Base-by-base conservation (phyloP, 2,888 invertebrate genomes). In the Phoronis australis region DNA sequence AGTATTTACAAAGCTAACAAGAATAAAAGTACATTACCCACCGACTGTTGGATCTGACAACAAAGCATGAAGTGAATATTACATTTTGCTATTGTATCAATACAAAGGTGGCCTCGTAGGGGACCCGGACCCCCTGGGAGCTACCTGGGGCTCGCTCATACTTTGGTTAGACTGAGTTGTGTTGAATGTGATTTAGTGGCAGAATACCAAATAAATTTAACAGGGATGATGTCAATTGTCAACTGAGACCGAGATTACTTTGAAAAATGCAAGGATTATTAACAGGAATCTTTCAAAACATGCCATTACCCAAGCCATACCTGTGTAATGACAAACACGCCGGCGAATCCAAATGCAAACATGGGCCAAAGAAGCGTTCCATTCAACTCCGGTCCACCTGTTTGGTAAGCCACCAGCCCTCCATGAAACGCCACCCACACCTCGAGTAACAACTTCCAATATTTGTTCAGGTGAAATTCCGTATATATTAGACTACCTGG, bases 311-410 rank as follows among this genome's bases (percentile, higher is more conserved):
- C n/a, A 21, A 4, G 3, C 27, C 48, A 22, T 37, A 53, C 54
- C 51, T 52, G 51, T 21, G 55, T 53, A n/a, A 55, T 21, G 20
- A 48, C 38, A 20, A 53, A 41, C 9, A 50, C 26, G 6, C 47
- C 25, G n/a, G 46, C 25, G 38, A 53, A 52, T 3, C 58, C 58
- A 43, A 60, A 59, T 20, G 45, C 44, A 50, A 60, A 60, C 58
- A 60, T 60, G 1, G 60, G 60, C 60, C 60, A 60, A 12, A 60
- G 43, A n/a, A 45, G 24, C 25, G 55, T 59, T 5, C 55, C 59
- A 23, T 47, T 26, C 20, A 51, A 41, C 21, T 42, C 54, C 1
- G 60, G 57, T 3, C 56, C 60, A 2, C 56, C 56, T 1, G 59
- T 59, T 40, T 59, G 59, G 18, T 27, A n/a, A 2, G 59, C 59